Evolutionary conservation across 2,797 vertebrate species (phyloP), one percentile per base, ranked within the genome.

Genomic region (Sebastes vulpes): DNA sequence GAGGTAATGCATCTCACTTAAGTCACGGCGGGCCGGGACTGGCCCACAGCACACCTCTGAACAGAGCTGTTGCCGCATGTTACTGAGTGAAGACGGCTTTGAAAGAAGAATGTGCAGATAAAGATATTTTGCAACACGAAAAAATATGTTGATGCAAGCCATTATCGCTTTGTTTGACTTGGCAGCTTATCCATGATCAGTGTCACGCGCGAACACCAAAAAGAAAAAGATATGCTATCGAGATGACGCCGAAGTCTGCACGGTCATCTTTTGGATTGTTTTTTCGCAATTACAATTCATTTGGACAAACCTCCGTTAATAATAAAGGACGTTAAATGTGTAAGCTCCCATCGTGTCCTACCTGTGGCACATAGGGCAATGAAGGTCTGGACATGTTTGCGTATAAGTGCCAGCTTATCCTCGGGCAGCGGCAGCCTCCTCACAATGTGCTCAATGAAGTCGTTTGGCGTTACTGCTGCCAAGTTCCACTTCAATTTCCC

Each of bases 401-500:
- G 97, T 94, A 99, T 98, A 94, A 98, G 95, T 65, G 96, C 93
- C 94, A 98, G 87, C 94, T 99, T 98, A 91, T 98, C 98, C 75
- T 95, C 94, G 35, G 97, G 97, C 89, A 98, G 96, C 38, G 98
- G 97, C 91, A 99, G 96, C 94, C 97, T 98, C 91, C 96, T 95
- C 75, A 99, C 95, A 86, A 99, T 99, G 90, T 99, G 98, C 91
- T 99, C 98, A 4, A 99, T 97, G 95, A 99, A 99, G 94, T 99
- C 98, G 0, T 98, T 97, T 0, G 98, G 98, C 0, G 97, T 99
- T 71, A 99, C 95, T 0, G 98, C 98, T 3, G 98, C 98, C 82
- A 99, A 96, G 93, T 99, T 98, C 98, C 98, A 99, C 97, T 99
- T 99, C 97, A 99, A 98, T 85, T 98, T 99, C 76, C 97, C 98